These are phyloP conservation scores for Trachelus troglodyta DNA, from an alignment of 2,888 invertebrate genomes.

Conservation along the genomic window DNA sequence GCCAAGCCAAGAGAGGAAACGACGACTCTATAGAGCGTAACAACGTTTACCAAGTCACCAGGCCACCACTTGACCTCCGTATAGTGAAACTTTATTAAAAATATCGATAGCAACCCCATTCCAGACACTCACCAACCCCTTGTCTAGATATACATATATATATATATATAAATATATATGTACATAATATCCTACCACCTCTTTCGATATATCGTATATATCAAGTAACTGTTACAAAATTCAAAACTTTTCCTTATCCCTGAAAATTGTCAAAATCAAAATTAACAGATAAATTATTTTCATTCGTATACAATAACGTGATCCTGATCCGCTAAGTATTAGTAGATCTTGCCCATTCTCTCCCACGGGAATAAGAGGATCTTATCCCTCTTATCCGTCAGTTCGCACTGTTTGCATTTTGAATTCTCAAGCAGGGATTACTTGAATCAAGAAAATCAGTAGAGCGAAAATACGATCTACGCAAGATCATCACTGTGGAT, in stretches of 20 bases:
- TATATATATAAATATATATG: background rate
- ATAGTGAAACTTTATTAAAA: background rate
- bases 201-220: background rate
- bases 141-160: background rate
- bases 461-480: constrained; percentile 32
- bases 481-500: background rate
- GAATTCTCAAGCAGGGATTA: constrained; percentile 49
- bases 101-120: constrained; percentile 3
- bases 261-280: background rate
- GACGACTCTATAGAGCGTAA: background rate
- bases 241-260: accelerated
- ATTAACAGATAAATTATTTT: background rate
- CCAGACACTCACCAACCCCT: background rate
- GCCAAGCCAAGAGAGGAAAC: background rate
- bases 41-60: constrained; percentile 5
- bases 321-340: constrained; percentile 31
- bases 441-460: constrained; percentile 46
- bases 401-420: constrained; percentile 42
- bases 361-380: constrained; percentile 21
- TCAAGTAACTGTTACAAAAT: background rate
- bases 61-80: constrained; percentile 11
- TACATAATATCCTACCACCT: background rate
- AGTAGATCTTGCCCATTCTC: constrained; percentile 21
- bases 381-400: constrained; percentile 28
- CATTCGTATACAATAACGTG: background rate